phyloP scores from a whole-genome alignment of 2,113 vertebrate species.

The Xyrauchen texanus region DNA sequence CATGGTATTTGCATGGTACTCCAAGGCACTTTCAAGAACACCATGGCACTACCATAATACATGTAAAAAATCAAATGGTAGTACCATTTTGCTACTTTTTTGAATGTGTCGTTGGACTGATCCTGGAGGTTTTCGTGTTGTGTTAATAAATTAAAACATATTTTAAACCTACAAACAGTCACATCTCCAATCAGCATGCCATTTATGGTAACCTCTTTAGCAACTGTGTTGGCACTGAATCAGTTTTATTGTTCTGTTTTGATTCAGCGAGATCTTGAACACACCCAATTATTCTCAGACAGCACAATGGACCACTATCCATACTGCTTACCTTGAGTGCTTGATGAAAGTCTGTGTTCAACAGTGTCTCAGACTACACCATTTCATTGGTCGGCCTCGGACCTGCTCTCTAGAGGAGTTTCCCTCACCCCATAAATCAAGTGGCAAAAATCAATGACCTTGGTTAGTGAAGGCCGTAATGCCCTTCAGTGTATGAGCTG shows the following conservation, averaged over 20 bases:
- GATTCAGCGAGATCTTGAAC: slow-evolving; percentile 16
- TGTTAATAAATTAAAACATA: no score
- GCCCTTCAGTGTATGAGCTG: slow-evolving; percentile 72
- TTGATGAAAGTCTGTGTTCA: slow-evolving; percentile 13
- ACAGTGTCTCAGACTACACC: slow-evolving; percentile 32
- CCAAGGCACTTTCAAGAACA: no score
- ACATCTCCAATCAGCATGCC: neutral
- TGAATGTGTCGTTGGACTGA: no score
- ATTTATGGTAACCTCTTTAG: neutral
- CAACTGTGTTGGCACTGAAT: neutral
- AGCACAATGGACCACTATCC: slow-evolving; percentile 20
- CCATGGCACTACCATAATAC: no score
- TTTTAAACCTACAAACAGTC: neutral
- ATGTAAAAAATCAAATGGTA: no score
- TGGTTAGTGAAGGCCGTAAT: slow-evolving; percentile 67
- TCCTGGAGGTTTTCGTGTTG: no score
- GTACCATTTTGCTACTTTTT: no score
- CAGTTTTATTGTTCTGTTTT: neutral
- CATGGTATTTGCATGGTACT: no score
- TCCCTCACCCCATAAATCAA: slow-evolving; percentile 77
- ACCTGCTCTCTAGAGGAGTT: slow-evolving; percentile 61
- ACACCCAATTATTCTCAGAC: slow-evolving; percentile 17
- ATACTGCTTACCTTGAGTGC: slow-evolving; percentile 23
- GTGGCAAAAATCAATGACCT: slow-evolving; percentile 75
- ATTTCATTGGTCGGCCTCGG: slow-evolving; percentile 62